phyloP scores from a whole-genome alignment of 1,140 invertebrate genomes.

The Venturia canescens region DNA sequence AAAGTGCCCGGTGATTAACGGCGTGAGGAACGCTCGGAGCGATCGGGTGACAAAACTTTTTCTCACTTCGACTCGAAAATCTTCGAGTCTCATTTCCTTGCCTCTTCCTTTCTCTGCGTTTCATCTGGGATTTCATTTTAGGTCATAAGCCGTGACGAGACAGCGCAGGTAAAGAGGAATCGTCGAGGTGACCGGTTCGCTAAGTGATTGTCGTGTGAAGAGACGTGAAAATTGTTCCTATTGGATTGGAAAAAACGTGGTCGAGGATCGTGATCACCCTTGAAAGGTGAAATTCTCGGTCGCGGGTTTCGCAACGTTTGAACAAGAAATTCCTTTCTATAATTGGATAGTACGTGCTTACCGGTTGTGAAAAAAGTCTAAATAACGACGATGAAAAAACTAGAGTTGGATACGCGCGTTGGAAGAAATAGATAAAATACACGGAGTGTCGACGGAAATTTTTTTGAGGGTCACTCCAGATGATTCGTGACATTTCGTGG shows the following conservation, averaged over 20 bases:
- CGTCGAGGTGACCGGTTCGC: not conserved
- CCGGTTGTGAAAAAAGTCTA: not conserved
- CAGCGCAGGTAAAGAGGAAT: not conserved
- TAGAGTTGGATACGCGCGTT: too few species aligned
- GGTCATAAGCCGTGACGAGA: too few species aligned
- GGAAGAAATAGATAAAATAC: not conserved
- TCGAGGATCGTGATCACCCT: slow-evolving; percentile 29
- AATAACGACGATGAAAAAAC: too few species aligned
- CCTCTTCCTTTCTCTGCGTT: not conserved
- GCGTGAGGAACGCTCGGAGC: not conserved
- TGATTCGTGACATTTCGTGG: not conserved
- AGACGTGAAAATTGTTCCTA: not conserved
- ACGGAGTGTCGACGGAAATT: too few species aligned
- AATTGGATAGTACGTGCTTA: not conserved
- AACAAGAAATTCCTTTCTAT: slow-evolving; percentile 1
- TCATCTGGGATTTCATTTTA: not conserved
- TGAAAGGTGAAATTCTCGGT: slow-evolving; percentile 14
- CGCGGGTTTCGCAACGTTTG: not conserved
- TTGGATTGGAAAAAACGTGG: slow-evolving; percentile 53
- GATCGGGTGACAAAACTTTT: slow-evolving; percentile 9
- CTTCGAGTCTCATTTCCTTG: not conserved
- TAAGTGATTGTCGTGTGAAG: slow-evolving; percentile 3
- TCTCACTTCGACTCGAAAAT: not conserved
- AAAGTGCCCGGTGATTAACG: not conserved
- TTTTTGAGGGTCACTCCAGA: too few species aligned